A percentile compares a stretch with the other conserved stretches of the same genome.
Evolutionary conservation across 2,113 vertebrate species (phyloP).

Genomic region (Probosciger aterrimus): DNA sequence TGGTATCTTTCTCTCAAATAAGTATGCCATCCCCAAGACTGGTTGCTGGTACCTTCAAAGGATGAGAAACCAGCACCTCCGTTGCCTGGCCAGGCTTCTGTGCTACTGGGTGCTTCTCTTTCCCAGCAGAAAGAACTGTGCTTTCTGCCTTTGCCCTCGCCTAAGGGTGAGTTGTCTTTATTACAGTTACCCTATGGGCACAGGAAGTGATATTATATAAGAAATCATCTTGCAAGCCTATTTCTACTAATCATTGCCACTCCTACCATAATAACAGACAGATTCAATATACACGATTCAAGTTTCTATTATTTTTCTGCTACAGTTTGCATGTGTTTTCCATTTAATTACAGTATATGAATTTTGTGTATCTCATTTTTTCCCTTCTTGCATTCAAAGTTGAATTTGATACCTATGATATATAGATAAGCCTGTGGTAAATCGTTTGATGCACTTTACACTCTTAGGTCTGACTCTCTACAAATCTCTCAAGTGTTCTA

Average conservation of each 20-base stretch:
- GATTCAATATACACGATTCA: conserved; percentile 30
- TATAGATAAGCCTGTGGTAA: conserved; percentile 12
- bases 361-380: conserved; percentile 31
- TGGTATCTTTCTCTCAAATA: not conserved
- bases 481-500: conserved; percentile 11
- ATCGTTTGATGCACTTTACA: not conserved
- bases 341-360: conserved; percentile 52
- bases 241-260: conserved; percentile 60
- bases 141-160: conserved; percentile 32
- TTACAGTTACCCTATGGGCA: conserved; percentile 1
- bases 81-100: not conserved
- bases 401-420: conserved; percentile 30
- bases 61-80: not conserved
- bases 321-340: conserved; percentile 54
- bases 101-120: not conserved
- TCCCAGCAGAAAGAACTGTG: conserved; percentile 19
- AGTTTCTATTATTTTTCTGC: conserved; percentile 57
- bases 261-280: conserved; percentile 56
- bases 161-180: conserved; percentile 1
- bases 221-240: conserved; percentile 42
- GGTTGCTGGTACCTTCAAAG: conserved; percentile 10
- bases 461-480: not conserved
- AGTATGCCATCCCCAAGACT: not conserved
- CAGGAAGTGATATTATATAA: conserved; percentile 50
- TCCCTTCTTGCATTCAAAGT: conserved; percentile 11